These are phyloP conservation scores for Glossosoma conforme DNA, from an alignment of 1,140 invertebrate genomes.

Conservation along the genomic window DNA sequence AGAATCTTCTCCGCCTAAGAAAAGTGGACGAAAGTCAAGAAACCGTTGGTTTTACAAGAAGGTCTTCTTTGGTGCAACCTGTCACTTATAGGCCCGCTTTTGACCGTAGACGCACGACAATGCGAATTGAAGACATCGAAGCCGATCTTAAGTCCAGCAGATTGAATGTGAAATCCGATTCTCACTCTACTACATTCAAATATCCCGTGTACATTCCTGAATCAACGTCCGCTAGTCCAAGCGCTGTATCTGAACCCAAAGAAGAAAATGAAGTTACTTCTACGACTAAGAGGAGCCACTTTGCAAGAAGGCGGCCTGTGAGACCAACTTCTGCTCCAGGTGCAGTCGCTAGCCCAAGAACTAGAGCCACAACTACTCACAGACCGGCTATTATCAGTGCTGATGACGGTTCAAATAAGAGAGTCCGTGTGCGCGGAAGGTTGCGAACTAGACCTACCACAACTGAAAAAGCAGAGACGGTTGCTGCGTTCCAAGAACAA, in stretches of 20 bases:
- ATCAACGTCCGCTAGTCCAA: slow-evolving; percentile 13
- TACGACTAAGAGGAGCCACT: slow-evolving; percentile 25
- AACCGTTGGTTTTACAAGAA: slow-evolving; percentile 12
- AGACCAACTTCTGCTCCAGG: slow-evolving; percentile 21
- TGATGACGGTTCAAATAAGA: slow-evolving; percentile 23
- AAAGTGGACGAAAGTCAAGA: slow-evolving; percentile 18
- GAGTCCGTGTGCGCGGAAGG: slow-evolving; percentile 28
- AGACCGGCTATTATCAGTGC: slow-evolving; percentile 17
- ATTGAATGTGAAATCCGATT: slow-evolving; percentile 14
- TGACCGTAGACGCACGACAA: slow-evolving; percentile 44
- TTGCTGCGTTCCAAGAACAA: slow-evolving; percentile 22
- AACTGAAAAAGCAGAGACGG: slow-evolving; percentile 17
- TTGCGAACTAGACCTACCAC: slow-evolving; percentile 31
- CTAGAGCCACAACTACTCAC: slow-evolving; percentile 15
- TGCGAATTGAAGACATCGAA: slow-evolving; percentile 50
- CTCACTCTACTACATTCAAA: slow-evolving; percentile 23
- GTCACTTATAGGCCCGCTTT: slow-evolving; percentile 47
- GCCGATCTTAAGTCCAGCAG: slow-evolving; percentile 46
- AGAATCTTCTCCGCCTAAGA: slow-evolving; percentile 20
- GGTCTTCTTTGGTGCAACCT: slow-evolving; percentile 36
- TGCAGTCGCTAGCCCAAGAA: slow-evolving; percentile 23
- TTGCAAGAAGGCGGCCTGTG: slow-evolving; percentile 25
- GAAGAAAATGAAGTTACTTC: slow-evolving; percentile 10
- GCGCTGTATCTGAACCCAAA: neutral
- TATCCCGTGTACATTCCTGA: slow-evolving; percentile 28